Base-by-base conservation (phyloP, 1,140 invertebrate genomes). In the Nixonia krombeini region DNA sequence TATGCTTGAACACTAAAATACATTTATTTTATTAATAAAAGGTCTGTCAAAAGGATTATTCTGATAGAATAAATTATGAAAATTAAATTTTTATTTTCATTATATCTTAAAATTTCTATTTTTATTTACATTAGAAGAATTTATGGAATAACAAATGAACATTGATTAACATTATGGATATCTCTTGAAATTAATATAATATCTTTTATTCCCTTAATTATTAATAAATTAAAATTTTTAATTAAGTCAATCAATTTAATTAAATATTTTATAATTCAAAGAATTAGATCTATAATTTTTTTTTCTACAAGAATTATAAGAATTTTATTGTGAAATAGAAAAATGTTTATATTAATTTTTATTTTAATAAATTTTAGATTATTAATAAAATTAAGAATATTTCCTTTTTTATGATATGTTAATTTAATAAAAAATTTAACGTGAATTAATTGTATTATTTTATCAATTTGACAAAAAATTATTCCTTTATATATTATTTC, bases 371-470 rank as follows among this genome's bases (percentile, higher is more conserved):
- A n/a, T n/a, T n/a, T n/a, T n/a, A n/a, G n/a, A n/a, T n/a, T n/a
- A n/a, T n/a, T n/a, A n/a, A n/a, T n/a, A n/a, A n/a, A n/a, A n/a
- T n/a, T 68, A 45, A 25, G 42, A 45, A 46, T 50, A 37, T 18
- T 47, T 47, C 55, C 47, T 42, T 64, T 76, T 55, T 52, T 37
- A 84, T 89, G 88, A 87, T 87, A 86, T 83, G 83, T 87, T 87
- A 83, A 72, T 82, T 80, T 76, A 80, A 78, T 82, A 66, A 15
- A 38, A 10, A 10, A 4, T 16, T 4, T 38, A 4, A 15, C 2
- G 4, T 38, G 35, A 15, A 4, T 18, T 5, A 61, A 21, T 51
- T 52, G 29, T 61, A 72, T 70, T 45, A 69, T 57, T 67, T 78
- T 80, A 86, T 84, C 83, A 83, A 46, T 26, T 52, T 57, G 50